Evolutionary conservation across 2,797 vertebrate species (phyloP).

Genomic region (Alectoris magna): DNA sequence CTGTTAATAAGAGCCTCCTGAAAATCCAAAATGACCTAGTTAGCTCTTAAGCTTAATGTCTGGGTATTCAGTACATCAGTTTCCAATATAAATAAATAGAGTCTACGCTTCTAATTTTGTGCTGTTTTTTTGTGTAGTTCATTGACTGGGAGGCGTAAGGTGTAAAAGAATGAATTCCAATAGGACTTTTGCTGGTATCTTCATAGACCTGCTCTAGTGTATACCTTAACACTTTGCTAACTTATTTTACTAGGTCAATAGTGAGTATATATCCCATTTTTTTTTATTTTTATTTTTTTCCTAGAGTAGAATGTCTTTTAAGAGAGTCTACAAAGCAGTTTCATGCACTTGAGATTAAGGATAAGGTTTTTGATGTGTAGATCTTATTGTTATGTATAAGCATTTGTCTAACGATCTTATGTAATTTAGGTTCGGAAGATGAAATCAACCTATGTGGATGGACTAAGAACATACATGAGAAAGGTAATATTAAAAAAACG

Average conservation of each 20-base stretch:
- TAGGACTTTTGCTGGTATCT: background rate
- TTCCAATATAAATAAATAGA: background rate
- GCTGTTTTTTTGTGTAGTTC: background rate
- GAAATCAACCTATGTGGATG: constrained; percentile 93
- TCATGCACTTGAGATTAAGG: background rate
- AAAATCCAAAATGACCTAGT: accelerated
- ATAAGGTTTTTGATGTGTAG: background rate
- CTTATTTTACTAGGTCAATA: background rate
- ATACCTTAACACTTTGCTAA: background rate
- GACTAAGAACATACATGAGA: constrained; percentile 83
- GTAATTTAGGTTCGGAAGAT: constrained; percentile 88
- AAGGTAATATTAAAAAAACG: constrained; percentile 79
- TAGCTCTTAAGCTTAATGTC: background rate
- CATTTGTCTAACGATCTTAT: background rate
- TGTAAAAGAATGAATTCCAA: background rate
- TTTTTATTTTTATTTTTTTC: background rate
- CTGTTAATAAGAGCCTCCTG: background rate
- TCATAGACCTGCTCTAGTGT: background rate
- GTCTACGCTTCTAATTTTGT: background rate
- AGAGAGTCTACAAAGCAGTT: background rate
- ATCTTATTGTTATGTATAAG: background rate
- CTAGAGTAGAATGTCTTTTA: background rate
- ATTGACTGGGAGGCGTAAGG: background rate
- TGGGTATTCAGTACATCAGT: background rate
- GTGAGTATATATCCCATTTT: background rate